Evolutionary conservation across 2,113 vertebrate species (phyloP), one percentile per base, ranked within the genome.

Genomic region (Sula dactylatra): DNA sequence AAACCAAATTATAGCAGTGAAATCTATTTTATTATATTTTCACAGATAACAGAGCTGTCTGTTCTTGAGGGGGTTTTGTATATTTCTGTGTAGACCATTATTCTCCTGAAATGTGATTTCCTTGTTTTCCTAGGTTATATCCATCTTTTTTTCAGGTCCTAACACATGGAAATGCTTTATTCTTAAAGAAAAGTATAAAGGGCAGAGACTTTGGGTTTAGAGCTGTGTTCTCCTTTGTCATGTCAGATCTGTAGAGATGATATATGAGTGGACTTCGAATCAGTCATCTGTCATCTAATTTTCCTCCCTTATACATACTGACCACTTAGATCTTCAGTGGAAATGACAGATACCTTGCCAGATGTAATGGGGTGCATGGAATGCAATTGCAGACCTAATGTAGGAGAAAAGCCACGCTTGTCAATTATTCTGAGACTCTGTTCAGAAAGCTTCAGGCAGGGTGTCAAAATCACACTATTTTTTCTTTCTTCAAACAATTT

Each of bases 381-480:
- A 96, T 94, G 90, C 95, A 97, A 97, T 97, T 97, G 97, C 95
- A 97, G 90, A 94, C 27, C 81, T 97, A 97, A 98, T 97, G 96
- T 78, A 87, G 89, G 81, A 97, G 97, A 97, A 98, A 91, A 98
- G 90, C 82, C 93, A 91, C 0, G 38, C 96, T 97, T 90, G 55
- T 97, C 97, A 94, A 78, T 97, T 97, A 93, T 94, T 95, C 90
- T 95, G 95, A 96, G 97, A 93, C 65, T n/a, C 91, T 32, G 25
- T 82, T 95, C 96, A 58, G 72, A 95, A 93, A 92, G 77, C 93
- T 96, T 47, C 91, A 90, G 95, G 69, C 47, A 85, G 47, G 11
- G 31, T 73, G 59, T 69, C 38, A 8, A 92, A 80, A 92, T 89
- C 49, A 49, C 20, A 4, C 20, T 80, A 44, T 95, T 97, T 97